Evolutionary conservation across 2,113 vertebrate genomes (phyloP), one percentile per base, ranked within the genome.

Genomic region (Carlito syrichta): DNA sequence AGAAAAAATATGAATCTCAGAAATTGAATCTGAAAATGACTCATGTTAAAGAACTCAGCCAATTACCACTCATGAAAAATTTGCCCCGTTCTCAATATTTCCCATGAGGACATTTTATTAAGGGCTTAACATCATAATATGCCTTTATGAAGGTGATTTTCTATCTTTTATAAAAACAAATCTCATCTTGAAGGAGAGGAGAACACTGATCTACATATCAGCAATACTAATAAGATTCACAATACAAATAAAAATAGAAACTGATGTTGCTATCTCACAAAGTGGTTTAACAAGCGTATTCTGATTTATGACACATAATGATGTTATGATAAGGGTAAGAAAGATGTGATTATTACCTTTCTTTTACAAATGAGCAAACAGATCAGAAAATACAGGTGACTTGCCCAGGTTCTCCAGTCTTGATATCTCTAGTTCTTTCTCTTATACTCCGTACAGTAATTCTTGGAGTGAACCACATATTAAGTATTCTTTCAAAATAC

Each of bases 11-110:
- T 50, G 48, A 19, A n/a, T 82, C 77, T 68, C 20, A 79, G 16
- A 74, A 92, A 38, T 56, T 78, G 77, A 81, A 92, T 81, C 52
- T 69, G 35, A 92, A 87, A 84, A 88, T 92, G 62, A 92, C 40
- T 62, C n/a, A 48, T 32, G n/a, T 20, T 45, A 43, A 35, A 85
- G 52, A 85, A 95, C 66, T 76, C 6, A 66, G 2, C 56, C n/a
- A 86, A 48, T 86, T 74, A 63, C 8, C 43, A 69, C 3, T 52
- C 10, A 10, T 76, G 71, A 14, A 92, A 19, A 23, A 2, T 43
- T 11, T 91, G 62, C 2, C 22, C 12, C 19, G 23, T 56, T 73
- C 35, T 38, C 96, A 74, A 83, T 6, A 84, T 58, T 30, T 91
- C 76, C 17, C 38, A 17, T 25, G 6, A 87, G 32, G 38, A 52